Evolutionary conservation across 1,140 invertebrate species (phyloP).

Genomic region (Drosophila novamexicana): DNA sequence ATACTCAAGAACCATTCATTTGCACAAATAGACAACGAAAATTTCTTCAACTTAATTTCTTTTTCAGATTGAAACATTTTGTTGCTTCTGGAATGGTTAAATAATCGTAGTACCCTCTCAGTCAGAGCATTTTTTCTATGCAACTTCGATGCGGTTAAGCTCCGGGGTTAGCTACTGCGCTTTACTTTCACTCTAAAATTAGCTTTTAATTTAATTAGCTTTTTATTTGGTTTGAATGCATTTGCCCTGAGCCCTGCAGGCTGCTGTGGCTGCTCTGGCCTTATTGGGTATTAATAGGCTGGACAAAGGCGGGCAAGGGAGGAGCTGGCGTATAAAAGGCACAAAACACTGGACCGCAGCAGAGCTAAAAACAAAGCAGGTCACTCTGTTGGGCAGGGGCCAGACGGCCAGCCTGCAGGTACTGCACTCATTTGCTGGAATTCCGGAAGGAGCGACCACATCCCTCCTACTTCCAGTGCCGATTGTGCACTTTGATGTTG

Average conservation of each 20-base stretch:
- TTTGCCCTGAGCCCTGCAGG: conserved; percentile 18
- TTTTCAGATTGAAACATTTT: too few species aligned
- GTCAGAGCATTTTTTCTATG: not conserved
- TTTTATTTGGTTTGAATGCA: conserved; percentile 61
- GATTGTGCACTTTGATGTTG: conserved; percentile 54
- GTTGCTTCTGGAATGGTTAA: not conserved
- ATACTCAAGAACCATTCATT: too few species aligned
- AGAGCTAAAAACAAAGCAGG: conserved; percentile 39
- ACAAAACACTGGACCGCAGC: conserved; percentile 7
- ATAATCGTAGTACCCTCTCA: not conserved
- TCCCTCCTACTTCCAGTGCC: not conserved
- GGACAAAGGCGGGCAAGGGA: not conserved
- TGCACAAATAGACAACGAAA: not conserved
- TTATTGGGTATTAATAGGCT: conserved; percentile 29
- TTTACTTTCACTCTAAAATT: conserved; percentile 57
- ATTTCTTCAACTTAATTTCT: not conserved
- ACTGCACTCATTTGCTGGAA: conserved; percentile 16
- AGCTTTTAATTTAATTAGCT: conserved; percentile 66
- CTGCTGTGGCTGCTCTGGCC: conserved; percentile 16
- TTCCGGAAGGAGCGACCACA: not conserved
- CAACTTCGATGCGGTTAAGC: conserved; percentile 34
- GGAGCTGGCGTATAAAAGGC: not conserved
- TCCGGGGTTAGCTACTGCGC: conserved; percentile 15
- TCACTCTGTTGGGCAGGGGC: conserved; percentile 15
- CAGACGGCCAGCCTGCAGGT: conserved; percentile 13